These are phyloP conservation scores for Shinisaurus crocodilurus DNA, from an alignment of 2,113 vertebrate genomes.

Conservation along the genomic window DNA sequence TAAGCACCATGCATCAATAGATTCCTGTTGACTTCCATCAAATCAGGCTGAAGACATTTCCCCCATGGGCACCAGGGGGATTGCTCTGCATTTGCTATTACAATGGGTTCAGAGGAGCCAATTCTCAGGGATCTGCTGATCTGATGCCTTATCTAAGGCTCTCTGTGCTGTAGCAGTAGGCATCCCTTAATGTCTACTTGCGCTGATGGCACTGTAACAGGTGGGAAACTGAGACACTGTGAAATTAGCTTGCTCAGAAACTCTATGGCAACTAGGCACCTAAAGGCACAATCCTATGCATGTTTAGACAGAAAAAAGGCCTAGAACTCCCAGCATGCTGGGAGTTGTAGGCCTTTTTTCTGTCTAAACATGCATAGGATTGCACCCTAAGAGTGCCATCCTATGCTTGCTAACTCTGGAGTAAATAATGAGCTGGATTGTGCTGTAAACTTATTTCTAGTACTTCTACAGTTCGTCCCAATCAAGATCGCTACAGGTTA, in stretches of 20 bases:
- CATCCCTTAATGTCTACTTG: neutral
- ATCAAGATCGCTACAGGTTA: neutral
- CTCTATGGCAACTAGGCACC: neutral
- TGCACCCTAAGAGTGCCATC: neutral
- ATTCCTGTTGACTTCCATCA: neutral
- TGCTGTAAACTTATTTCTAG: neutral
- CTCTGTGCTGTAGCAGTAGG: neutral
- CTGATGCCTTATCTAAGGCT: neutral
- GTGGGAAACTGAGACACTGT: neutral
- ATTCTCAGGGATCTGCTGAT: neutral
- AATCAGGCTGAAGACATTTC: neutral
- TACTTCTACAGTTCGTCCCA: neutral
- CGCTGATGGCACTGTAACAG: neutral
- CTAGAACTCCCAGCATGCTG: too few species aligned
- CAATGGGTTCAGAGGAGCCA: neutral
- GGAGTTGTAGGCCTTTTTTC: too few species aligned
- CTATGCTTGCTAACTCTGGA: neutral
- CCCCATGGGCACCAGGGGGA: neutral
- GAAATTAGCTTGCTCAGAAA: neutral
- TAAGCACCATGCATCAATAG: constrained; percentile 29
- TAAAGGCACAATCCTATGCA: neutral
- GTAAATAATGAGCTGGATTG: neutral
- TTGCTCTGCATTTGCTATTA: neutral
- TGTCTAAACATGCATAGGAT: too few species aligned
- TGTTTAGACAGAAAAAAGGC: too few species aligned